Evolutionary conservation across 2,888 invertebrate genomes (phyloP), one percentile per base, ranked within the genome.

Genomic region (Doris montereyensis): DNA sequence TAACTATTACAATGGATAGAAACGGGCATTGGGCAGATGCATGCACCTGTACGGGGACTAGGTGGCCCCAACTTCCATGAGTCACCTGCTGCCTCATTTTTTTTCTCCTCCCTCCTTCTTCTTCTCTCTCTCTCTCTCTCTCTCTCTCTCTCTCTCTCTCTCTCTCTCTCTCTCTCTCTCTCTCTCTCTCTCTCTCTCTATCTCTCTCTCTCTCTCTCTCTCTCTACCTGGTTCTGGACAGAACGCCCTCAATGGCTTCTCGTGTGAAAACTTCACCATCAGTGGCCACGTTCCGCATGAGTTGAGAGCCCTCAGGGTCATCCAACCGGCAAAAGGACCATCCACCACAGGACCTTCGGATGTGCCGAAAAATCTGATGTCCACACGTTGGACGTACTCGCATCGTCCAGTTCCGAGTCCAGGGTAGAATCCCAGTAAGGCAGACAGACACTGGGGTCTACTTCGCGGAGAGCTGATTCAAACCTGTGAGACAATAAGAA

Each of bases 391-490:
- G 88, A 89, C 34, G 81, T 76, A 0, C 81, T 78, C 0, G 88
- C 86, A 75, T 86, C 81, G 0, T 70, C 79, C 57, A 88, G 80
- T 10, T 83, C 82, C 24, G 82, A 81, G 78, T 88, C 88, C 30
- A 88, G 71, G 3, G 86, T 84, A 4, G 86, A 86, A 80, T 88
- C 88, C 87, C 88, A 88, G 81, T 87, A 89, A 0, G 88, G 88
- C 4, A 89, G 41, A 5, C 87, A 86, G 0, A 87, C 87, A 1
- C 80, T 78, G 0, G 86, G 85, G 13, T 87, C 83, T 76, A 87
- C 85, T 62, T 86, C 86, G 32, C 85, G 83, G 2, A 89, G 83
- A 4, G 88, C 88, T 28, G 87, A 85, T 70, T 89, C 88, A 81
- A 86, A 87, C 85, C 88, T 88, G 78, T 8, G n/a, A n/a, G n/a